These are phyloP conservation scores for Microctenopoma steveboyesi DNA, from an alignment of 2,797 vertebrate genomes.

Conservation along the genomic window DNA sequence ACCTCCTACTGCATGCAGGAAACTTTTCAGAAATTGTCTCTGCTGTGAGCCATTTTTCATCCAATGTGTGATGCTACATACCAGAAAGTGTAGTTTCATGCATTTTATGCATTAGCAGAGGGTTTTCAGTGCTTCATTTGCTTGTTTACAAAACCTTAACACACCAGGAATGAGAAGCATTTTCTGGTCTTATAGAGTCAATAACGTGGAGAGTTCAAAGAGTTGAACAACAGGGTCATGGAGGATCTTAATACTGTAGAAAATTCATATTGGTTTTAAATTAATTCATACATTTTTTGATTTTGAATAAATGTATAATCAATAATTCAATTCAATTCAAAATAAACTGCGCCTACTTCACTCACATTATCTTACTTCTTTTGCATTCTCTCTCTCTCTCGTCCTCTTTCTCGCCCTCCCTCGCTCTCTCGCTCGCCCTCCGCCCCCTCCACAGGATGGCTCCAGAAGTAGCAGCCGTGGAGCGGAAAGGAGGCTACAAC, in stretches of 20 bases:
- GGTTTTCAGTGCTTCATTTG: background rate
- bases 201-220: background rate
- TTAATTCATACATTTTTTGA: too few relatives aligned
- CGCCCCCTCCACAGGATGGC: conserved; percentile 89
- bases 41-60: background rate
- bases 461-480: conserved; percentile 96
- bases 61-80: background rate
- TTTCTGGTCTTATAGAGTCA: background rate
- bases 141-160: background rate
- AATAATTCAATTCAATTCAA: too few relatives aligned
- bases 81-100: background rate
- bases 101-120: background rate
- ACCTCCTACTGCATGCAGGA: background rate
- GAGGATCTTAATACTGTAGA: background rate
- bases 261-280: too few relatives aligned
- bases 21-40: background rate
- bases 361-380: background rate
- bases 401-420: background rate
- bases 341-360: background rate
- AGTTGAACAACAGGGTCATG: conserved; percentile 4
- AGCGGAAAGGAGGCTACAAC: conserved; percentile 98
- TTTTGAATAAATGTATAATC: too few relatives aligned
- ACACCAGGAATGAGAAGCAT: background rate
- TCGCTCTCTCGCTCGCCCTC: background rate
- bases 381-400: background rate